These are phyloP conservation scores for Branchinecta lynchi DNA, from an alignment of 1,140 invertebrate genomes.

Conservation along the genomic window DNA sequence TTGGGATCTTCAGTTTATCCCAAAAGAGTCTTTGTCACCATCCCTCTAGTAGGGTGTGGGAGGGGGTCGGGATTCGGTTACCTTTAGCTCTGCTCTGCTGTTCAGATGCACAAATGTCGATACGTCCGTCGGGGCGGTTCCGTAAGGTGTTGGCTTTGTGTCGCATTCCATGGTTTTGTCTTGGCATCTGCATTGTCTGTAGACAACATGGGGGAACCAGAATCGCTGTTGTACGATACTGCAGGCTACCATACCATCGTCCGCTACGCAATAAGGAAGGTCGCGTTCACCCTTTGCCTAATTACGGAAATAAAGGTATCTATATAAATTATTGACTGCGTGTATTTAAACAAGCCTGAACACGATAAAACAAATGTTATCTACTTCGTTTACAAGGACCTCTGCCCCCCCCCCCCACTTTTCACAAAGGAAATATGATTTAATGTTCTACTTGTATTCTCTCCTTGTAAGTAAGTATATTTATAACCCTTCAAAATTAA, in stretches of 20 bases:
- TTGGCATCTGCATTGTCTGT: constrained; percentile 39
- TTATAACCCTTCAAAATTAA: too few species aligned
- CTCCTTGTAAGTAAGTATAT: too few species aligned
- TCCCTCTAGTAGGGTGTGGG: too few species aligned
- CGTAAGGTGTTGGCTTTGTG: constrained; percentile 29
- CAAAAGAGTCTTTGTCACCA: too few species aligned
- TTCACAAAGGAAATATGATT: too few species aligned
- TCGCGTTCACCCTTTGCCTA: constrained; percentile 38
- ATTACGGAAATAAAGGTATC: constrained; percentile 15
- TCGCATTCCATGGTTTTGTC: constrained; percentile 37
- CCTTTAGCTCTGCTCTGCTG: constrained; percentile 33
- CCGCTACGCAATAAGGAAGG: constrained; percentile 32
- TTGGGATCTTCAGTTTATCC: too few species aligned
- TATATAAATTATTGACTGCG: too few species aligned
- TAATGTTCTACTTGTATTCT: too few species aligned
- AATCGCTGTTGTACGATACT: constrained; percentile 38
- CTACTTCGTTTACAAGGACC: too few species aligned
- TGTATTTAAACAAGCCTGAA: too few species aligned
- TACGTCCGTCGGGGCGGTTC: constrained; percentile 19
- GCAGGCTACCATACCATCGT: constrained; percentile 32
- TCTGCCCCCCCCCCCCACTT: too few species aligned
- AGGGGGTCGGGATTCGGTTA: constrained; percentile 21
- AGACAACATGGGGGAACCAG: constrained; percentile 36
- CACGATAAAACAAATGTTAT: too few species aligned
- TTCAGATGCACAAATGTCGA: constrained; percentile 14